Evolutionary conservation across 1,140 invertebrate genomes (phyloP).

Genomic region (Macrocentrus cingulum): DNA sequence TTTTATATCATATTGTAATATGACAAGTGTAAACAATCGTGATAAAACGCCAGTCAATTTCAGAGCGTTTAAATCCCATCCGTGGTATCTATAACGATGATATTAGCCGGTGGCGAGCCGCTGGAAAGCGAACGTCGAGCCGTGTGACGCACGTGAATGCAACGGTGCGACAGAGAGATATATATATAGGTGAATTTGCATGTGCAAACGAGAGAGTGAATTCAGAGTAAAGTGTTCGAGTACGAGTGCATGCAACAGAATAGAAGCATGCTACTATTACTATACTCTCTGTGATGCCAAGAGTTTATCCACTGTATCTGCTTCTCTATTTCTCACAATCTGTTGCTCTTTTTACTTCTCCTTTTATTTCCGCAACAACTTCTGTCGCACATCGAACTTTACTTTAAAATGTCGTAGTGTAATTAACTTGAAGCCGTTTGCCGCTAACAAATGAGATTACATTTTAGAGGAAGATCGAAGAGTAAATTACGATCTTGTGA

Average conservation of each 20-base stretch:
- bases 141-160: slow-evolving; percentile 9
- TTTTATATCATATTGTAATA: not conserved
- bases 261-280: too few relatives aligned
- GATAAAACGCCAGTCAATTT: slow-evolving; percentile 2
- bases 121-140: slow-evolving; percentile 9
- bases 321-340: slow-evolving; percentile 14
- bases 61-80: slow-evolving; percentile 22
- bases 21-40: not conserved
- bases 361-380: not conserved
- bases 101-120: slow-evolving; percentile 29
- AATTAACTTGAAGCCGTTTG: too few relatives aligned
- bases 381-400: too few relatives aligned
- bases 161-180: not conserved
- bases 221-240: not conserved
- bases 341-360: slow-evolving; percentile 9
- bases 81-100: slow-evolving; percentile 34
- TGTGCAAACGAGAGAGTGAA: slow-evolving; percentile 1
- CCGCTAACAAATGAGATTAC: too few relatives aligned
- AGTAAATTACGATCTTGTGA: too few relatives aligned
- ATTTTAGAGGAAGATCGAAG: too few relatives aligned
- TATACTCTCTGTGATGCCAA: not conserved
- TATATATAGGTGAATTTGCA: slow-evolving; percentile 1
- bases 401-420: too few relatives aligned
- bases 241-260: not conserved
- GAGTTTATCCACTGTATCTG: slow-evolving; percentile 8